Evolutionary conservation across 2,888 invertebrate genomes (phyloP), one percentile per base, ranked within the genome.

Genomic region (Temnothorax ravouxi): DNA sequence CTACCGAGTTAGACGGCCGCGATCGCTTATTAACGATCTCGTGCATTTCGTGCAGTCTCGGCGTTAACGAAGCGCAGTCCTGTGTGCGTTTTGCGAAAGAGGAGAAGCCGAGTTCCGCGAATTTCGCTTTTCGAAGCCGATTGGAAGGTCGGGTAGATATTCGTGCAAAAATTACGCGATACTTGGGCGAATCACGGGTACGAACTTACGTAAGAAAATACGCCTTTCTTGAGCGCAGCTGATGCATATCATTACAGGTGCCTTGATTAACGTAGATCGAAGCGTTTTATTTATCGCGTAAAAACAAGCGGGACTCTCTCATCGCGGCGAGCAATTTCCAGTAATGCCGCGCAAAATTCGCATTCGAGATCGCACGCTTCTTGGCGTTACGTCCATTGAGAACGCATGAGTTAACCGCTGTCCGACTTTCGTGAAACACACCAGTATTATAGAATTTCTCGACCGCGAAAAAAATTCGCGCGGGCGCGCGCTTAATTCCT

Each of bases 21-120:
- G 82, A 83, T 82, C 64, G 81, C 75, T 88, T 89, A 89, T 89
- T 88, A 89, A 89, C 85, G 84, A 84, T 79, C 84, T 74, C 54
- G 74, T 79, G 77, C 66, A 67, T 67, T 54, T 52, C 80, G 61
- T 75, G 76, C 76, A 66, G 66, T 76, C 59, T 66, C 67, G 67
- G 89, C 86, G 86, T 89, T 86, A 87, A 83, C 64, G 72, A 56
- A 74, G 59, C 59, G 71, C 71, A 59, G 9, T 80, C 38, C 71
- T 25, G 76, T 25, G 76, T 47, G 69, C 79, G 67, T 79, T n/a
- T n/a, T 69, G 79, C 71, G 21, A 44, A 61, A 50, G 6, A 18
- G 29, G 18, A 59, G 79, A 79, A 79, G 15, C 47, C 34, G 47
- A 13, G 13, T 80, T 71, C 71, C 38, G 59, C 18, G 59, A 80